Evolutionary conservation across 2,888 invertebrate species (phyloP).

Genomic region (Hypolimnas misippus): DNA sequence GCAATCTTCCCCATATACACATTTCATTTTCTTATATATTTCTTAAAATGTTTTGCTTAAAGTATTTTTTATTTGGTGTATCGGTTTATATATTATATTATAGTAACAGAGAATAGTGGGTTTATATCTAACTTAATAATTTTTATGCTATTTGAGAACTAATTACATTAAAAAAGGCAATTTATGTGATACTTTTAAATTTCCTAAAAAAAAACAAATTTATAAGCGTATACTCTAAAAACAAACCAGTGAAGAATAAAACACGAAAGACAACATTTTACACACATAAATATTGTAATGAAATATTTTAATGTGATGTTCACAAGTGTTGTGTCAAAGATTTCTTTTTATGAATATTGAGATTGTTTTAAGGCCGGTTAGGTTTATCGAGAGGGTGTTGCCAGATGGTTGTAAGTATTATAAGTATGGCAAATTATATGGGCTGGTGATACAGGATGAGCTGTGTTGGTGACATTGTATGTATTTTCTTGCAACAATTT

Average conservation of each 20-base stretch:
- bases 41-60: not conserved
- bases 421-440: slow-evolving; percentile 37
- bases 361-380: slow-evolving; percentile 55
- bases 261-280: not conserved
- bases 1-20: not conserved
- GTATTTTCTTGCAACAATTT: slow-evolving; percentile 73
- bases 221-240: not conserved
- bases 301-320: not conserved
- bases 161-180: not conserved
- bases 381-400: slow-evolving; percentile 67
- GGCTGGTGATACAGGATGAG: slow-evolving; percentile 63
- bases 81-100: not conserved
- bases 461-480: slow-evolving; percentile 80
- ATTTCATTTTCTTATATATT: not conserved
- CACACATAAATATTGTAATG: not conserved
- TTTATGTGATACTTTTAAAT: not conserved
- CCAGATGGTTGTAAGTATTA: slow-evolving; percentile 63
- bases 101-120: not conserved
- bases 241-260: not conserved
- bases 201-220: not conserved
- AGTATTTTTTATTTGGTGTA: slow-evolving; percentile 1
- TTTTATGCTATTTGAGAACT: not conserved
- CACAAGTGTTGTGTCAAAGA: not conserved
- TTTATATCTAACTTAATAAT: not conserved
- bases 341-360: slow-evolving; percentile 14